phyloP scores from a whole-genome alignment of 2,888 invertebrate species.

The Emmelina monodactyla region DNA sequence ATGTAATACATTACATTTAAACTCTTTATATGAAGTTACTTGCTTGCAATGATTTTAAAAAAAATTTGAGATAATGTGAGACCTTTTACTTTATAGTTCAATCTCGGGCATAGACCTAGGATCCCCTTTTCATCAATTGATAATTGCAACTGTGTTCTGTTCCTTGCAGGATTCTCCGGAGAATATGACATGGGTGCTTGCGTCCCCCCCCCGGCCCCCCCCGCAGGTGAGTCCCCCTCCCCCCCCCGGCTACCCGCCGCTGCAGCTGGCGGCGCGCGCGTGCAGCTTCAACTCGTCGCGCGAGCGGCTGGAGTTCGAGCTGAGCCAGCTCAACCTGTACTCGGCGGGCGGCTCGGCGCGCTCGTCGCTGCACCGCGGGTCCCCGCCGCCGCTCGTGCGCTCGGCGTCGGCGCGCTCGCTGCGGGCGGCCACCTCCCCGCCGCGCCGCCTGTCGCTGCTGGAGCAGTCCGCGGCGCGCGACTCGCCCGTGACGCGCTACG shows the following conservation, averaged over 20 bases:
- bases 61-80: too few species aligned
- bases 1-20: too few species aligned
- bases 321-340: slow-evolving; percentile 65
- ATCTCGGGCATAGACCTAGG: too few species aligned
- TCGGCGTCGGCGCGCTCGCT: slow-evolving; percentile 64
- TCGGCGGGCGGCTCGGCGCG: slow-evolving; percentile 52
- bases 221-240: slow-evolving; percentile 16
- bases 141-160: neutral
- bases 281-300: slow-evolving; percentile 49
- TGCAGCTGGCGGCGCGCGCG: slow-evolving; percentile 49
- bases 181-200: slow-evolving; percentile 34
- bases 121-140: too few species aligned
- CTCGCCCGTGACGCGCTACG: slow-evolving; percentile 71
- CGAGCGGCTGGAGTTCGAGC: slow-evolving; percentile 66
- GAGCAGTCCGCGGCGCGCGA: slow-evolving; percentile 82
- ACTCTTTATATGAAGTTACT: too few species aligned
- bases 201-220: slow-evolving; percentile 32
- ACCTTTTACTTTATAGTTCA: too few species aligned
- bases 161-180: slow-evolving; percentile 51
- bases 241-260: slow-evolving; percentile 59
- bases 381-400: slow-evolving; percentile 42
- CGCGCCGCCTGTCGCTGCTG: slow-evolving; percentile 74
- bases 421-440: slow-evolving; percentile 73
- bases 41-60: too few species aligned
- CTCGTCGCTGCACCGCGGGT: slow-evolving; percentile 67